phyloP scores from a whole-genome alignment of 2,888 invertebrate species.

The Campaea margaritaria region DNA sequence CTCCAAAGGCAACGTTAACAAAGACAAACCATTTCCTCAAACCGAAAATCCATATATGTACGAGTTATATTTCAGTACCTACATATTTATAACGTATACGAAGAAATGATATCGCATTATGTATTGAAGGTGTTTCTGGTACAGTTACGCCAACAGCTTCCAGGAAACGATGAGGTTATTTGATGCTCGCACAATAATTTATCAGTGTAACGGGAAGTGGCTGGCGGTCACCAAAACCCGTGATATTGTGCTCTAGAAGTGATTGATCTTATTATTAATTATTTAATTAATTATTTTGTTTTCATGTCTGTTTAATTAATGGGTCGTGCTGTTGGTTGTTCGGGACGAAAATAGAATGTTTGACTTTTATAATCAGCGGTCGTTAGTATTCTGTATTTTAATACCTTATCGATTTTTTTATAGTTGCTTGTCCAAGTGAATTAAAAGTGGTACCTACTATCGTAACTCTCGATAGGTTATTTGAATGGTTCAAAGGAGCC shows the following conservation, averaged over 20 bases:
- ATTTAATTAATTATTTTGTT: constrained; percentile 3
- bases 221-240: constrained; percentile 46
- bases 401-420: no score
- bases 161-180: constrained; percentile 66
- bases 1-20: background rate
- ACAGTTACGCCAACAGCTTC: constrained; percentile 63
- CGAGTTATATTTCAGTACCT: background rate
- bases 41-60: background rate
- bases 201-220: constrained; percentile 70
- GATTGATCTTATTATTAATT: constrained; percentile 33
- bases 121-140: constrained; percentile 48
- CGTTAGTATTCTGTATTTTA: no score
- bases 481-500: no score
- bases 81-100: background rate
- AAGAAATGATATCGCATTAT: constrained; percentile 10
- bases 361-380: background rate
- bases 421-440: no score
- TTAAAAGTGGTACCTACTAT: no score
- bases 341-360: background rate
- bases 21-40: background rate
- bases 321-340: background rate
- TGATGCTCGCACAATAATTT: constrained; percentile 46
- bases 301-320: constrained; percentile 1
- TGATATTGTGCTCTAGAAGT: constrained; percentile 31
- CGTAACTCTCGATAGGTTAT: no score